Conservation (phyloP, 2,888 invertebrate species). For the Meandrusa payeni region DNA sequence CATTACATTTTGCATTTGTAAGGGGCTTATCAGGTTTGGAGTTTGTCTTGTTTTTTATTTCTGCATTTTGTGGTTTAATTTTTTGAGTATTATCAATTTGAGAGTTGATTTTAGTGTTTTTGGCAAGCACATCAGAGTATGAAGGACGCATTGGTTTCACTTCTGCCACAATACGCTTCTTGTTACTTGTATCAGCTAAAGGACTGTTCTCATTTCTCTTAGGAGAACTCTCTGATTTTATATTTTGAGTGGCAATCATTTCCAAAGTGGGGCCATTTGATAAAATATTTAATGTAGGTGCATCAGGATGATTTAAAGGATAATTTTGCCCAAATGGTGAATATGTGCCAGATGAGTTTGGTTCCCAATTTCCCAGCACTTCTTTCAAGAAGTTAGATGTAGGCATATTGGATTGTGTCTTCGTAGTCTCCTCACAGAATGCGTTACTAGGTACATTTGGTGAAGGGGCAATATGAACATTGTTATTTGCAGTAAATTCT, state of each 20-base stretch:
- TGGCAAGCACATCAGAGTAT: constrained; percentile 91
- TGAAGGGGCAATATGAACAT: constrained; percentile 42
- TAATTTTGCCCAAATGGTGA: constrained; percentile 86
- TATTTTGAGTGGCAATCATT: constrained; percentile 40
- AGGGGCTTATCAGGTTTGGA: constrained; percentile 61
- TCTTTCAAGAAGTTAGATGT: constrained; percentile 84
- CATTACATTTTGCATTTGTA: constrained; percentile 50
- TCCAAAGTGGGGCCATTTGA: constrained; percentile 51
- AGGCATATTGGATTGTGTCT: constrained; percentile 46
- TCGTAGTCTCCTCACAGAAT: constrained; percentile 49
- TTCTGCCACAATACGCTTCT: constrained; percentile 90
- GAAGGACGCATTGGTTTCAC: constrained; percentile 93
- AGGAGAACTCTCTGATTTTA: constrained; percentile 59
- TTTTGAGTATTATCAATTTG: constrained; percentile 70
- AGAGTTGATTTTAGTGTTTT: constrained; percentile 79
- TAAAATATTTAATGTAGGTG: constrained; percentile 55
- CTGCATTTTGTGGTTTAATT: constrained; percentile 63
- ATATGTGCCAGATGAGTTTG: constrained; percentile 86
- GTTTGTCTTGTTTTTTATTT: constrained; percentile 60
- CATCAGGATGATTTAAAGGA: constrained; percentile 73
- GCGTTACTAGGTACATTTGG: constrained; percentile 42
- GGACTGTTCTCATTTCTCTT: constrained; percentile 70
- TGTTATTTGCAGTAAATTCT: constrained; percentile 56
- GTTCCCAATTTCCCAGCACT: constrained; percentile 86
- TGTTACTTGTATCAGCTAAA: constrained; percentile 76